Percentiles rank a stretch among this genome's conserved stretches.
phyloP scores from a whole-genome alignment of 2,888 invertebrate genomes.

The Peribatodes rhomboidaria region DNA sequence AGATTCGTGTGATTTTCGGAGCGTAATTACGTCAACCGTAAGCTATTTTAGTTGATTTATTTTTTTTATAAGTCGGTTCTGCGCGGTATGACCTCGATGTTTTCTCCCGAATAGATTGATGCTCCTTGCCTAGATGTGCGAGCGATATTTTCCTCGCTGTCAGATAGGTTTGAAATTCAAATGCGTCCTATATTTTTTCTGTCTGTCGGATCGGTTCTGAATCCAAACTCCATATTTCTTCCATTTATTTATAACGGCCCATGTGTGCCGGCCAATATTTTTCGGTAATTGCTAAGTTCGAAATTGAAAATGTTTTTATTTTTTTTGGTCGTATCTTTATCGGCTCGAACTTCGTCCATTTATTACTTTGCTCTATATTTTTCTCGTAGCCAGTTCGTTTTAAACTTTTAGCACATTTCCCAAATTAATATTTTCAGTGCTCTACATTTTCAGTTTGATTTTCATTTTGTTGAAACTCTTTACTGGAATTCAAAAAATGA shows the following conservation, averaged over 20 bases:
- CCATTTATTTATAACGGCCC: background rate
- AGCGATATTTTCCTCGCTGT: conserved; percentile 30
- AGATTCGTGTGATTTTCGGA: conserved; percentile 41
- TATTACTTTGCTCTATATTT: background rate
- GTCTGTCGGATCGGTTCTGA: conserved; percentile 16
- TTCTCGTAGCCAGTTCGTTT: too few relatives aligned
- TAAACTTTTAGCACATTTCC: too few relatives aligned
- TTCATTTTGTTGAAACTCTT: too few relatives aligned
- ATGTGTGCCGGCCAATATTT: background rate
- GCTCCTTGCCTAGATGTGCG: conserved; percentile 32
- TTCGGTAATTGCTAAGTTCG: background rate
- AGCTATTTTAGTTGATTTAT: conserved; percentile 44
- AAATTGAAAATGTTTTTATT: background rate
- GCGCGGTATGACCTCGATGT: conserved; percentile 40
- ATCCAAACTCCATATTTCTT: conserved; percentile 19
- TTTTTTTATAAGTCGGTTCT: conserved; percentile 33
- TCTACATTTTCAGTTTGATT: too few relatives aligned
- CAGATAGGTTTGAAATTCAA: conserved; percentile 28
- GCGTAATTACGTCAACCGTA: conserved; percentile 45
- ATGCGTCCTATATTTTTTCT: conserved; percentile 31
- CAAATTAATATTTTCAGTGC: too few relatives aligned
- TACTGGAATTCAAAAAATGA: too few relatives aligned
- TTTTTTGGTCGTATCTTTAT: background rate
- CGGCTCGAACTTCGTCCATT: background rate
- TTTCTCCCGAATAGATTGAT: conserved; percentile 37